phyloP scores from a whole-genome alignment of 37 sponge, comb jelly and placozoan genomes.

The Spongia lamella region DNA sequence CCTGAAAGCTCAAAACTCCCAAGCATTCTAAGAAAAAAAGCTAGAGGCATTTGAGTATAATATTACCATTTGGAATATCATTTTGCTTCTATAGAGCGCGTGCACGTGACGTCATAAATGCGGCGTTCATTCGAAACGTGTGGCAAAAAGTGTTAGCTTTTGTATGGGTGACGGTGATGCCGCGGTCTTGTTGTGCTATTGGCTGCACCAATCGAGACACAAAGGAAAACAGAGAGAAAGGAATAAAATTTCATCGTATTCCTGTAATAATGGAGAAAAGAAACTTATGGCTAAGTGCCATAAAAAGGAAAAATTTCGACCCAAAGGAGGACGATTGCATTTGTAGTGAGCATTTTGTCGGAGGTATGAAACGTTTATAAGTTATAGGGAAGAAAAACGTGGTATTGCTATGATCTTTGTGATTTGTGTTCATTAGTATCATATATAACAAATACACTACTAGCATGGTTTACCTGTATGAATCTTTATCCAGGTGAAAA shows the following conservation, averaged over 20 bases:
- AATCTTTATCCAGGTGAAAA: too few relatives aligned
- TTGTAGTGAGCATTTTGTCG: slow-evolving; percentile 42
- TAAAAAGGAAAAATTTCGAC: slow-evolving; percentile 38
- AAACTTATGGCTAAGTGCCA: slow-evolving; percentile 28
- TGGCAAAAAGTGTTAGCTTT: too few relatives aligned
- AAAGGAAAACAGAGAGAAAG: too few relatives aligned
- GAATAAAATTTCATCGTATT: slow-evolving; percentile 27
- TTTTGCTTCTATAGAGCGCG: too few relatives aligned
- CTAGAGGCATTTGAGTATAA: too few relatives aligned
- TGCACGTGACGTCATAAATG: too few relatives aligned
- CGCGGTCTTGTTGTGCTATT: slow-evolving; percentile 4
- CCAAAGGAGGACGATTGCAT: slow-evolving; percentile 27
- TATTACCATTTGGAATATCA: too few relatives aligned
- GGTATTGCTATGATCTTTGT: neutral
- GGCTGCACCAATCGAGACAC: slow-evolving; percentile 9
- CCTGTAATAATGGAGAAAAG: slow-evolving; percentile 8
- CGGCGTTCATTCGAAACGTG: too few relatives aligned
- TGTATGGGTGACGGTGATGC: too few relatives aligned
- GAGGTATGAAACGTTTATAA: slow-evolving; percentile 8
- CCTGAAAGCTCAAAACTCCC: too few relatives aligned
- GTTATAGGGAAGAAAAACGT: neutral
- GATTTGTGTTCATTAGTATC: neutral
- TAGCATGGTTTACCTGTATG: too few relatives aligned
- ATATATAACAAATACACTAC: neutral
- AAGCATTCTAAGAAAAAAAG: too few relatives aligned